Evolutionary conservation across 2,888 invertebrate genomes (phyloP), one percentile per base, ranked within the genome.

Genomic region (Coelopa pilipes): DNA sequence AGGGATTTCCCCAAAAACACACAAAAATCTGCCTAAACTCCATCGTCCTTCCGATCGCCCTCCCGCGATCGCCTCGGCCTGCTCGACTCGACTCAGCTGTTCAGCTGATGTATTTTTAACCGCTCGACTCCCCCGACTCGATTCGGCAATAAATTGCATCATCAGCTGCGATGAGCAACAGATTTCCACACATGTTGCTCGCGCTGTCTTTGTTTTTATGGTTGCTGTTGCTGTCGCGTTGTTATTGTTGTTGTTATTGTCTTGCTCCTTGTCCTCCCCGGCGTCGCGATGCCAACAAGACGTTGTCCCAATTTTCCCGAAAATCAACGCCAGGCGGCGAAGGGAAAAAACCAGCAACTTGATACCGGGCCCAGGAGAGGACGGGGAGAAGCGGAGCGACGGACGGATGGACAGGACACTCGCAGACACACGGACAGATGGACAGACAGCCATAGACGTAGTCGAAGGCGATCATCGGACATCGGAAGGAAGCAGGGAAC

Each of bases 1-100:
- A 62, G 60, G 60, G 60, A 62, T 62, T 62, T 62, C 60, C 60
- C 60, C 45, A 62, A 62, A 21, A 19, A 62, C 15, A n/a, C 17
- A 11, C 21, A 15, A 57, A 19, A 57, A 57, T 57, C 21, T 17
- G 4, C 21, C 17, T n/a, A 19, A 19, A 1, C 0, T 57, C 17
- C 34, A 7, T 34, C 34, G 34, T 34, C 34, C 34, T 34, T 34
- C 34, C 34, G 34, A n/a, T n/a, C n/a, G n/a, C n/a, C n/a, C n/a
- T n/a, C n/a, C n/a, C n/a, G n/a, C n/a, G n/a, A n/a, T n/a, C n/a
- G 4, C 34, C 34, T 34, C 34, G 4, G 21, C 19, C 57, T 57
- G 15, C 21, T 57, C 12, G 11, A 57, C n/a, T 19, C n/a, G 10
- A 3, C 13, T 53, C 53, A 53, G 53, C 53, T 53, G 53, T 53